A percentile compares a stretch with the other conserved stretches of the same genome.
These are phyloP conservation scores for Cephalopholis sonnerati DNA, from an alignment of 2,113 vertebrate genomes.

Conservation along the genomic window DNA sequence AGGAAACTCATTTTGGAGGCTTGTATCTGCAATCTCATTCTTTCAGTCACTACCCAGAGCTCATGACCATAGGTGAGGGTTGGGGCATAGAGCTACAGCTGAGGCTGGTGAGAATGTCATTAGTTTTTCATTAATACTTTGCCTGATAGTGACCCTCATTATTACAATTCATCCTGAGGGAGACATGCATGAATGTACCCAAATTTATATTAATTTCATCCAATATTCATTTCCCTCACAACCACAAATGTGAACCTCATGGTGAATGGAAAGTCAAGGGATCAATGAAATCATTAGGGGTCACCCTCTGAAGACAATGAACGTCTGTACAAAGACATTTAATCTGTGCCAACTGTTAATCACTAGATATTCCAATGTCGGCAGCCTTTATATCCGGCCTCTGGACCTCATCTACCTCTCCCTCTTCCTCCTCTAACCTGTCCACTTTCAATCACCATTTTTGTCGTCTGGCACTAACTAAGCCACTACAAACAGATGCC, in stretches of 20 bases:
- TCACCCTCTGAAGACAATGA: background rate
- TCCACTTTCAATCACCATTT: slow-evolving; percentile 8
- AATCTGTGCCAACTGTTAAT: no score
- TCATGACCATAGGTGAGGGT: no score
- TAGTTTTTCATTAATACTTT: no score
- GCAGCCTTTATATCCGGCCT: background rate
- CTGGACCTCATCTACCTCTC: background rate
- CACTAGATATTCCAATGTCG: background rate
- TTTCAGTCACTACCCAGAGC: no score
- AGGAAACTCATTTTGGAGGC: no score
- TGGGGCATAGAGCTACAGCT: no score
- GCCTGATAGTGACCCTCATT: no score
- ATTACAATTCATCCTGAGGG: no score
- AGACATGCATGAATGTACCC: no score
- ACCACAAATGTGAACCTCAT: background rate
- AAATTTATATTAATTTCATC: background rate
- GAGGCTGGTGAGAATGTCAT: background rate
- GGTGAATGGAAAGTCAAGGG: no score
- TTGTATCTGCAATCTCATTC: no score
- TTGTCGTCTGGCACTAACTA: slow-evolving; percentile 4
- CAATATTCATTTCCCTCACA: background rate
- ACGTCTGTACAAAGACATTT: background rate
- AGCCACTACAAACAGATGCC: slow-evolving; percentile 11
- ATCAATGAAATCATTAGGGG: no score
- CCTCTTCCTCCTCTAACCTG: background rate